Evolutionary conservation across 2,113 vertebrate genomes (phyloP).

Genomic region (Rhinoderma darwinii): DNA sequence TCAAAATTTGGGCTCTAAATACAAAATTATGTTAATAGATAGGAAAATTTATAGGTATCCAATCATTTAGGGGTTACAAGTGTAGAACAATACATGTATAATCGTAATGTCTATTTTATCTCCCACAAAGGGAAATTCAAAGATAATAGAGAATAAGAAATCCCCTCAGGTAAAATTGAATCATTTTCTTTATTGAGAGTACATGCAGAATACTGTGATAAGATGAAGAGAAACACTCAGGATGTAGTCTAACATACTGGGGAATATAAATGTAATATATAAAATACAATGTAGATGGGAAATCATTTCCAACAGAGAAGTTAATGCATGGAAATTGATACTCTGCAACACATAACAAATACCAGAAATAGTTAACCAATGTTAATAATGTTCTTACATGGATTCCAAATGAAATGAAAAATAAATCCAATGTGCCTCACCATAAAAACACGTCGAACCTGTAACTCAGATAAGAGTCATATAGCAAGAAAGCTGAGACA

Average conservation of each 20-base stretch:
- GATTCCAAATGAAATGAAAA: neutral
- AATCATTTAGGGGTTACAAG: neutral
- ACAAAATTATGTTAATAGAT: too few species aligned
- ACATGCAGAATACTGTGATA: slow-evolving; percentile 32
- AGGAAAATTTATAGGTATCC: too few species aligned
- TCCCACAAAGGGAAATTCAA: slow-evolving; percentile 21
- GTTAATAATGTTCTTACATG: slow-evolving; percentile 20
- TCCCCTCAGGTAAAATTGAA: slow-evolving; percentile 17
- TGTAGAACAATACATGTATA: neutral
- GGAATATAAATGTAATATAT: slow-evolving; percentile 36
- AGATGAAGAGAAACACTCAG: slow-evolving; percentile 30
- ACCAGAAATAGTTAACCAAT: neutral
- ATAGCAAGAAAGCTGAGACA: neutral
- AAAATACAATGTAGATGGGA: slow-evolving; percentile 23
- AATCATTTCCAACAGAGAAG: slow-evolving; percentile 16
- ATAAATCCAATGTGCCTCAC: neutral
- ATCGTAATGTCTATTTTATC: neutral
- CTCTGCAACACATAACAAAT: neutral
- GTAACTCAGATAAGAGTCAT: neutral
- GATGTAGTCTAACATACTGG: slow-evolving; percentile 1
- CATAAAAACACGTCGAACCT: neutral
- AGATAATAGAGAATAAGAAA: slow-evolving; percentile 27
- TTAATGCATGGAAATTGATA: slow-evolving; percentile 35
- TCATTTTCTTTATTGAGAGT: slow-evolving; percentile 28
- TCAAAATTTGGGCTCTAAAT: too few species aligned